Conservation (phyloP, 2,888 invertebrate species). For the Chromoteleia sp. region DNA sequence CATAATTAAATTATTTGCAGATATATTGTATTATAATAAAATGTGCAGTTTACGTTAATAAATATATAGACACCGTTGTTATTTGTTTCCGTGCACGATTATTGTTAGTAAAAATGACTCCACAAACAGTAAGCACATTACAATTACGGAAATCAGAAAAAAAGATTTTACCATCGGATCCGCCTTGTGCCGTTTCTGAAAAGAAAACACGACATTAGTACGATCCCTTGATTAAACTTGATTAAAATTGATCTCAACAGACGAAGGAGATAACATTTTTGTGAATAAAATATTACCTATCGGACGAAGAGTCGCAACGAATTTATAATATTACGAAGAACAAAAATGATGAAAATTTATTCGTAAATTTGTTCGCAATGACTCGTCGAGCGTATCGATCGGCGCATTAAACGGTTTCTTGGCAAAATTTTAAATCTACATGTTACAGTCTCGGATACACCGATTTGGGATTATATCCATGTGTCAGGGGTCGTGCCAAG, state of each 20-base stretch:
- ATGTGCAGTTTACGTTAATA: no score
- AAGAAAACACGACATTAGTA: slow-evolving; percentile 36
- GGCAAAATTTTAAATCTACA: slow-evolving; percentile 58
- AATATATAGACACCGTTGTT: no score
- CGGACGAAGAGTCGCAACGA: no score
- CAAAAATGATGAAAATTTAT: slow-evolving; percentile 42
- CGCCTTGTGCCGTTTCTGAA: slow-evolving; percentile 28
- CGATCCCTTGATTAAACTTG: slow-evolving; percentile 24
- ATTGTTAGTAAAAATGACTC: slow-evolving; percentile 16
- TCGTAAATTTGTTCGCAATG: no score
- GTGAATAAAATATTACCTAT: no score
- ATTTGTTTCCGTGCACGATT: no score
- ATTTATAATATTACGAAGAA: no score
- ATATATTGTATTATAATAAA: no score
- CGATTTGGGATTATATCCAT: slow-evolving; percentile 62
- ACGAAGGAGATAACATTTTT: no score
- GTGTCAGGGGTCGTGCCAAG: slow-evolving; percentile 62
- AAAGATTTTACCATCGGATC: slow-evolving; percentile 26
- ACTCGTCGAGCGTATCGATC: slow-evolving; percentile 19
- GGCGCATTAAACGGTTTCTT: slow-evolving; percentile 38
- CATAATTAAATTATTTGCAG: no score
- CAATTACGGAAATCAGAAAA: not conserved
- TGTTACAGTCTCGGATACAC: slow-evolving; percentile 44
- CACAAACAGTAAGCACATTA: no score
- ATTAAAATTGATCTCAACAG: no score